phyloP scores from a whole-genome alignment of 2,113 vertebrate genomes.

The Takifugu bimaculatus region DNA sequence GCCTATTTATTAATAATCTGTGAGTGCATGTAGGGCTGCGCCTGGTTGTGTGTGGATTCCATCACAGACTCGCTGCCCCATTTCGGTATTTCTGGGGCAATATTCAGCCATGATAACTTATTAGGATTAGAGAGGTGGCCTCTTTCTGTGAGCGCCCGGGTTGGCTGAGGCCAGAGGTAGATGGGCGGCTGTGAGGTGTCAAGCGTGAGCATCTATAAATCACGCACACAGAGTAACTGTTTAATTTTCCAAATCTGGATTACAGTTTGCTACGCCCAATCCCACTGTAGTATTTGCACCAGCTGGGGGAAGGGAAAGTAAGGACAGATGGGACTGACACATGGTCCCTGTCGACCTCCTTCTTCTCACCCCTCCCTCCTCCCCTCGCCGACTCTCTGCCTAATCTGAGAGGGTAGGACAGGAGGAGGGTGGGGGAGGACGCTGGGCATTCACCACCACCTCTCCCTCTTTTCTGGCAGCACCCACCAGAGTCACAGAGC shows the following conservation, averaged over 20 bases:
- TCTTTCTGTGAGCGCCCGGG: slow-evolving; percentile 16
- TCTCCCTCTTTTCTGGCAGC: slow-evolving; percentile 65
- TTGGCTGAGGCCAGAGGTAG: background rate
- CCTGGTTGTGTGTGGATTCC: background rate
- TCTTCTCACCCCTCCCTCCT: slow-evolving; percentile 25
- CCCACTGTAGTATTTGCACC: slow-evolving; percentile 15
- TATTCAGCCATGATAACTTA: slow-evolving; percentile 29
- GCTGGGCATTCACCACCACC: slow-evolving; percentile 51
- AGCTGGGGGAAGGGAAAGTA: slow-evolving; percentile 51
- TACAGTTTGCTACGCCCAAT: slow-evolving; percentile 29
- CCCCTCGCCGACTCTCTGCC: slow-evolving; percentile 44
- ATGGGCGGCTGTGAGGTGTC: background rate
- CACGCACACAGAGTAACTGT: slow-evolving; percentile 40
- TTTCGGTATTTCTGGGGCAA: slow-evolving; percentile 48
- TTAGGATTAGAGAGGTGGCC: slow-evolving; percentile 53
- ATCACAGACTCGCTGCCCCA: slow-evolving; percentile 5
- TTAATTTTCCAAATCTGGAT: slow-evolving; percentile 57
- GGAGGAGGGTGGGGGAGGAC: slow-evolving; percentile 51
- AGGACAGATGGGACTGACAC: slow-evolving; percentile 72
- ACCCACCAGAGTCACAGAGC: slow-evolving; percentile 36
- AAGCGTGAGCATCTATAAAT: slow-evolving; percentile 15
- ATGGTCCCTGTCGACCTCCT: slow-evolving; percentile 43
- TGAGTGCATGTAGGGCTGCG: slow-evolving; percentile 3
- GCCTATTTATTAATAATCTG: slow-evolving; percentile 10
- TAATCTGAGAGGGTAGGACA: slow-evolving; percentile 70